These are phyloP conservation scores for Drosophila tripunctata DNA, from an alignment of 2,888 invertebrate genomes.

Conservation along the genomic window DNA sequence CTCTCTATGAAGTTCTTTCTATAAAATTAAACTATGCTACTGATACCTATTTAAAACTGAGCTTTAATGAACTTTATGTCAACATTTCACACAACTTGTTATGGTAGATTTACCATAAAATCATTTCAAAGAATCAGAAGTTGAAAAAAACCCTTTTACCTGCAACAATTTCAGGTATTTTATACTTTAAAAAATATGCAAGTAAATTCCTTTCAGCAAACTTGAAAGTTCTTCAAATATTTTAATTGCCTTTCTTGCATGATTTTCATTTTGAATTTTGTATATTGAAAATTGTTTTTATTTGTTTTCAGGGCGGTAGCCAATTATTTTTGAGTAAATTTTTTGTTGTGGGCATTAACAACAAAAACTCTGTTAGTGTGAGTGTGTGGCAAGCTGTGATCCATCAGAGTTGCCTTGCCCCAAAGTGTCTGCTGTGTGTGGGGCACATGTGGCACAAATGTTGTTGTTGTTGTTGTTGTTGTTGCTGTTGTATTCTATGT, in stretches of 20 bases:
- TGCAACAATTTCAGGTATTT: background rate
- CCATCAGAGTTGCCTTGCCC: slow-evolving; percentile 20
- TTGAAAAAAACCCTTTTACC: too few species aligned
- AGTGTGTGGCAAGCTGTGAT: slow-evolving; percentile 25
- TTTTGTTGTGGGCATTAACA: slow-evolving; percentile 30
- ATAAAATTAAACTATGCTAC: too few species aligned
- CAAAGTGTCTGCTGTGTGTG: background rate
- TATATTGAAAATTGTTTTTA: background rate
- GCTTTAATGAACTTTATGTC: too few species aligned
- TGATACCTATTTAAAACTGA: too few species aligned
- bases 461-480: slow-evolving; percentile 78
- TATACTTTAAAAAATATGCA: background rate
- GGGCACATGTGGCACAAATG: slow-evolving; percentile 57
- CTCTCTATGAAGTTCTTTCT: too few species aligned
- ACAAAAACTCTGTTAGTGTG: too few species aligned
- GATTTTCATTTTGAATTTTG: slow-evolving; percentile 8
- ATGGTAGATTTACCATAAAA: too few species aligned
- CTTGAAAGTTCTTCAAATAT: background rate
- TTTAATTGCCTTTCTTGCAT: slow-evolving; percentile 2
- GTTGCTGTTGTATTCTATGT: slow-evolving; percentile 73
- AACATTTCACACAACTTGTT: too few species aligned
- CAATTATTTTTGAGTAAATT: slow-evolving; percentile 24
- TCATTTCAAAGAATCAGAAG: too few species aligned
- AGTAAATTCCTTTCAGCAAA: background rate
- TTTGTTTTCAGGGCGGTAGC: background rate